Percentiles rank a stretch among this genome's conserved stretches.
Conservation (phyloP, 2,888 invertebrate genomes). For the Leptopilina drosophilae region DNA sequence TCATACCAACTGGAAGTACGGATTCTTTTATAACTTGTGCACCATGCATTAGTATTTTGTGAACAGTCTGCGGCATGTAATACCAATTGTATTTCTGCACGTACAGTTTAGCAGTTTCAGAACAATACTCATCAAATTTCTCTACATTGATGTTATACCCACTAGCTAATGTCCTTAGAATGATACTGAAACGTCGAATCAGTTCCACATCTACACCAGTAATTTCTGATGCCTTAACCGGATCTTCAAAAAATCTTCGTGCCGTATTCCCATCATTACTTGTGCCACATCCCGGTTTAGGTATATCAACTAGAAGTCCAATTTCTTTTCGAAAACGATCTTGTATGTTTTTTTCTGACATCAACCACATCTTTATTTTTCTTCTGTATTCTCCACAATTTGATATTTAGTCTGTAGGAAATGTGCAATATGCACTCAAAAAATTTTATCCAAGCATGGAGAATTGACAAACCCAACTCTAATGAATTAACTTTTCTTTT, state of each 20-base stretch:
- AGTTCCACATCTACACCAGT: conserved; percentile 2
- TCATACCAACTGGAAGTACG: conserved; percentile 55
- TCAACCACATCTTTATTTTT: not conserved
- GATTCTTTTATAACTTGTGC: conserved; percentile 44
- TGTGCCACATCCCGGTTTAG: not conserved
- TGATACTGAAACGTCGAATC: not conserved
- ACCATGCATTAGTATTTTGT: conserved; percentile 55
- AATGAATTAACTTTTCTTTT: not conserved
- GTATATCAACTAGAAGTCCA: not conserved
- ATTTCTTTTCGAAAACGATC: not conserved
- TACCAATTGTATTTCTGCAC: conserved; percentile 56
- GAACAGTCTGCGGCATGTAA: conserved; percentile 55
- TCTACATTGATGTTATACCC: not conserved
- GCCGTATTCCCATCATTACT: not conserved
- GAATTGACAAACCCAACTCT: not conserved
- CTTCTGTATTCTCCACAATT: not conserved
- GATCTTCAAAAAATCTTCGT: not conserved
- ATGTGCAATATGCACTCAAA: conserved; percentile 3
- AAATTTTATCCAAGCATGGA: not conserved
- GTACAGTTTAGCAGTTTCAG: conserved; percentile 54
- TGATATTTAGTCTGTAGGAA: not conserved
- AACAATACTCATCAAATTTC: conserved; percentile 20
- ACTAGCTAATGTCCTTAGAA: conserved; percentile 23
- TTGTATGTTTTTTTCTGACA: not conserved
- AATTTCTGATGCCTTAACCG: not conserved